Percentiles rank a stretch among this genome's conserved stretches.
Evolutionary conservation across 2,113 vertebrate species (phyloP).

Genomic region (Tyto alba): DNA sequence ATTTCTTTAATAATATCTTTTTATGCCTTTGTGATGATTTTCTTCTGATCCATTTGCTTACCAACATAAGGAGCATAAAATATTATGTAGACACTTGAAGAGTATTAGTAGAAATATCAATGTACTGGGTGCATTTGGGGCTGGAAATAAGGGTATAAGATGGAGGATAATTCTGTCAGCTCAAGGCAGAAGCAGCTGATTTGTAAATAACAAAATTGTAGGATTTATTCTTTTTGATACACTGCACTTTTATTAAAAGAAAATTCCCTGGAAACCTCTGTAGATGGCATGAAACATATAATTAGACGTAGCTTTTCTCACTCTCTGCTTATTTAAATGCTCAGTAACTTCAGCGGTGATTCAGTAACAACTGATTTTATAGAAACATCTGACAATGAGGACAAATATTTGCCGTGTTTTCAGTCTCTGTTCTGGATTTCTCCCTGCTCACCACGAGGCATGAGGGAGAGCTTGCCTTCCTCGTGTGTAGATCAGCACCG

Average conservation of each 20-base stretch:
- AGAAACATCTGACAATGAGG: constrained; percentile 45
- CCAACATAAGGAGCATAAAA: neutral
- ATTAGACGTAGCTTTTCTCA: constrained; percentile 50
- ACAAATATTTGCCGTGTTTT: constrained; percentile 40
- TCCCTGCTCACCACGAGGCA: neutral
- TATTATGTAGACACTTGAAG: neutral
- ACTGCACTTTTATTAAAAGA: constrained; percentile 51
- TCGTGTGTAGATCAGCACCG: fast-evolving
- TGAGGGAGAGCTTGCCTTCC: neutral
- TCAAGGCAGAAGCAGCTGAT: neutral
- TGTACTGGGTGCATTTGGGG: neutral
- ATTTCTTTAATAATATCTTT: neutral
- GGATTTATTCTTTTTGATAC: constrained; percentile 51
- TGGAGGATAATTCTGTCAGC: neutral
- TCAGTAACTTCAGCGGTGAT: constrained; percentile 37
- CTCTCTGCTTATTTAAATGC: constrained; percentile 45
- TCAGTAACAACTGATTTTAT: constrained; percentile 53
- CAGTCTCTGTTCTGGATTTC: neutral
- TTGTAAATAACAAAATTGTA: constrained; percentile 53
- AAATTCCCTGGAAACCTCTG: constrained; percentile 56
- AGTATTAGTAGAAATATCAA: neutral
- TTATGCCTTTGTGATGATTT: neutral
- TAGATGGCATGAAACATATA: constrained; percentile 46
- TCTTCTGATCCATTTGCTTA: neutral
- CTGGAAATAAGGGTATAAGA: neutral